Base-by-base conservation (phyloP, 1,140 invertebrate species). In the Conus ventricosus region DNA sequence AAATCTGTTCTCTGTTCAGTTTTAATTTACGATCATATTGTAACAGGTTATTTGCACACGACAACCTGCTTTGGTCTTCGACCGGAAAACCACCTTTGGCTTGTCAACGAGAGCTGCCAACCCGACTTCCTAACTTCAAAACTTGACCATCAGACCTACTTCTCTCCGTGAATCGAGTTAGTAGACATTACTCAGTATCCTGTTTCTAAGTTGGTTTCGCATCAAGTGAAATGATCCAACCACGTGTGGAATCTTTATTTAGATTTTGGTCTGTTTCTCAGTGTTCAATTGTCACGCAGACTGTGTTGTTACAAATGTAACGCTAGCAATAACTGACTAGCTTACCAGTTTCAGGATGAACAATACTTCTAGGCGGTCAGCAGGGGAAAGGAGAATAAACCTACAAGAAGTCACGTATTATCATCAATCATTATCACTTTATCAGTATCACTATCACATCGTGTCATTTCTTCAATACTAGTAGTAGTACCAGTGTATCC, bases 221-320 rank as follows among this genome's bases (percentile, higher is more conserved):
- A 11, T 60, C 8, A 60, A 60, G 15, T 60, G 15, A 60, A 71
- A 20, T 71, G 67, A 71, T 71, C 15, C 23, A n/a, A n/a, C 67
- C 67, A 71, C 67, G 67, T 71, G 67, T 71, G 67, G 67, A 23
- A 71, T 71, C 67, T 71, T 71, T 23, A 71, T 71, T 71, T 71
- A 71, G 67, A 71, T n/a, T 20, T 71, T 86, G 7, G 84, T 76
- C 83, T 23, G 17, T 75, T 39, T 39, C 39, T 39, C 39, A 0
- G 39, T 39, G 39, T 39, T 39, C 39, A 39, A 39, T 39, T 39
- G 39, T 39, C 39, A 39, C 39, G 39, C 39, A 39, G 39, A 39
- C 39, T 39, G 39, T 39, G 39, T 39, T 39, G 39, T 39, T 39
- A 39, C 39, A 39, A 39, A 39, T 39, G 39, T 39, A 39, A 39